Evolutionary conservation across 2,888 invertebrate species (phyloP), one percentile per base, ranked within the genome.

Genomic region (Phymatocera aterrima): DNA sequence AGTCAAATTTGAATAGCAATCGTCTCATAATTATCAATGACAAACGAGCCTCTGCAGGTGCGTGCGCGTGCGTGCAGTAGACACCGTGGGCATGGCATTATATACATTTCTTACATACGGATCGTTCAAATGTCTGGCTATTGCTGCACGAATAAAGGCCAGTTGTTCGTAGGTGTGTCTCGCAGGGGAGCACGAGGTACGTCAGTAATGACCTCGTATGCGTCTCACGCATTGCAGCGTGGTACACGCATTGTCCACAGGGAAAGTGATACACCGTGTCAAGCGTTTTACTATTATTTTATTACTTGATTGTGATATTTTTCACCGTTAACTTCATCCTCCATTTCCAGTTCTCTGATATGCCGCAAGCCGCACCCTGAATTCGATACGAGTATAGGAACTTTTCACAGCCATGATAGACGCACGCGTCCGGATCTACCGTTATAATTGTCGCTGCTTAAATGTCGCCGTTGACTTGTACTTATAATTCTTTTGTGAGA

Each of bases 161-260:
- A 57, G 57, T 40, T 75, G 60, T 72, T 4, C 43, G 57, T 75
- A 28, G 75, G 75, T 57, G 75, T 60, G 75, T 40, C 60, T n/a
- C 34, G 24, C 10, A 18, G 48, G 34, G 57, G 60, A 57, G 46
- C 28, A 43, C 34, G 2, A 51, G 40, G 28, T 54, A 57, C 48
- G 75, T 57, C 81, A 83, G 84, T 83, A 81, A 83, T 81, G 84
- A 84, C 87, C 87, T 83, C 86, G 85, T 87, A 88, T 88, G 85
- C 88, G 77, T 79, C 83, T 86, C 88, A 87, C 88, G 87, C 84
- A 80, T 80, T 72, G 57, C 28, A 15, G 57, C n/a, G 54, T 75
- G 75, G 57, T 57, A 43, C 37, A 60, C 57, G 75, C 57, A 75
- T 75, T 75, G 75, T 75, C 57, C 57, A 40, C 54, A 75, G 75